Base-by-base conservation (phyloP, 2,797 vertebrate species). In the Melanotaenia nigrans region DNA sequence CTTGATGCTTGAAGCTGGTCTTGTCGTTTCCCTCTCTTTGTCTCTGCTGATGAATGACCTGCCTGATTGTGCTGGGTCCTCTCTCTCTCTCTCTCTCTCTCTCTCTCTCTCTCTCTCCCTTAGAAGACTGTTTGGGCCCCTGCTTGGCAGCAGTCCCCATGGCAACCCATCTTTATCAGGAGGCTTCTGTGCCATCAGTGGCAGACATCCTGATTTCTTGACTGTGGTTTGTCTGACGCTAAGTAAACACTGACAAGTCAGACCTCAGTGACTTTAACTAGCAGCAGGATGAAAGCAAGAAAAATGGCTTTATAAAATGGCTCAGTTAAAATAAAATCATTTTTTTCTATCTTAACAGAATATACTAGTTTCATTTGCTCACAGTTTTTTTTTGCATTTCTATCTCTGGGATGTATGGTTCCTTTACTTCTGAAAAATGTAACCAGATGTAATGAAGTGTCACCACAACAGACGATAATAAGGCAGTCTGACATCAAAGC, bases 11-110 rank as follows among this genome's bases (percentile, higher is more conserved):
- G 65, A 61, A 86, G 88, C 88, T 90, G 85, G 87, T 88, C 89
- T 89, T 90, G 85, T 90, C 74, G 63, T 91, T 94, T 93, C 89
- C 89, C 86, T 85, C 68, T 88, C 84, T 92, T 93, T 93, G 91
- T 93, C 80, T 85, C 74, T 71, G 75, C 83, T 92, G 88, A 90
- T 92, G 92, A 92, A 94, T 93, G 88, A 92, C 89, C 91, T 89
- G 84, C 91, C 82, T 86, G 71, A 18, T 85, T 59, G 78, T 83
- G 87, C 85, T 77, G 76, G 76, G 75, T 82, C 89, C 79, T 66
- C 82, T 75, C 63, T 51, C 73, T 62, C 65, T 24, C 79, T 66
- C 82, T 75, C 63, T 51, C 73, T 62, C 65, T 24, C 74, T 56
- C 56, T 59, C 79, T 66, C 82, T 74, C 63, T 51, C 73, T 62